A percentile compares a stretch with the other conserved stretches of the same genome.
Evolutionary conservation across 2,797 vertebrate species (phyloP).

Genomic region (Craterocephalus amniculus): DNA sequence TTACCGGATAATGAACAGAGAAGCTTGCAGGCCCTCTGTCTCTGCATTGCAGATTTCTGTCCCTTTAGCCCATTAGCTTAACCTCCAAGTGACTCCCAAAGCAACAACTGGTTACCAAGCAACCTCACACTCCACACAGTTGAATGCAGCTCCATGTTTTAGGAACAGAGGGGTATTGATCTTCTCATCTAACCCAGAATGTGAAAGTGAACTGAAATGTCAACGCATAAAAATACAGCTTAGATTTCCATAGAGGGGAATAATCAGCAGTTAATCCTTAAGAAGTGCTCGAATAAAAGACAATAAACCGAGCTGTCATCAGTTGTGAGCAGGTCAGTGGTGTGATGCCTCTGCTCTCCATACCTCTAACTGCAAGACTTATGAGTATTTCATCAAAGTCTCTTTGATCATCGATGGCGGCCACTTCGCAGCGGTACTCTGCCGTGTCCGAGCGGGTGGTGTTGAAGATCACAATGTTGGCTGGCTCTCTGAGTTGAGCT

Average conservation of each 20-base stretch:
- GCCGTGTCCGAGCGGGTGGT: constrained; percentile 91
- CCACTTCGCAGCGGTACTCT: constrained; percentile 97
- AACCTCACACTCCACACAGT: constrained; percentile 8
- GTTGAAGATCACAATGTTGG: constrained; percentile 93
- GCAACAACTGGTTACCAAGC: constrained; percentile 4
- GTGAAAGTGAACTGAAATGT: background rate
- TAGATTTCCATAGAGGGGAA: background rate
- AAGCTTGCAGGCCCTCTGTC: background rate
- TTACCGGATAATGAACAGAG: background rate
- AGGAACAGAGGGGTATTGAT: background rate
- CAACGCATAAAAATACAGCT: background rate
- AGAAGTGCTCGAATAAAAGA: background rate
- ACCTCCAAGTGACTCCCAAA: constrained; percentile 8
- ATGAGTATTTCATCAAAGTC: constrained; percentile 95
- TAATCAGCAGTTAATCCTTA: background rate
- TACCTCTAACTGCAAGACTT: constrained; percentile 94
- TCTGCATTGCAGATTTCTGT: background rate
- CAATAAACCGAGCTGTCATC: background rate
- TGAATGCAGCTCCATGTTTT: constrained; percentile 15
- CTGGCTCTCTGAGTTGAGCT: constrained; percentile 89
- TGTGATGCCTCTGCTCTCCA: background rate
- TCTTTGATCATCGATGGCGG: constrained; percentile 90
- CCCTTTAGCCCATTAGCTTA: constrained; percentile 18
- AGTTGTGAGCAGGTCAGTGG: background rate
- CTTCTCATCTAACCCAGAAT: background rate